Conservation (phyloP, 2,888 invertebrate species). For the Thereva unica region DNA sequence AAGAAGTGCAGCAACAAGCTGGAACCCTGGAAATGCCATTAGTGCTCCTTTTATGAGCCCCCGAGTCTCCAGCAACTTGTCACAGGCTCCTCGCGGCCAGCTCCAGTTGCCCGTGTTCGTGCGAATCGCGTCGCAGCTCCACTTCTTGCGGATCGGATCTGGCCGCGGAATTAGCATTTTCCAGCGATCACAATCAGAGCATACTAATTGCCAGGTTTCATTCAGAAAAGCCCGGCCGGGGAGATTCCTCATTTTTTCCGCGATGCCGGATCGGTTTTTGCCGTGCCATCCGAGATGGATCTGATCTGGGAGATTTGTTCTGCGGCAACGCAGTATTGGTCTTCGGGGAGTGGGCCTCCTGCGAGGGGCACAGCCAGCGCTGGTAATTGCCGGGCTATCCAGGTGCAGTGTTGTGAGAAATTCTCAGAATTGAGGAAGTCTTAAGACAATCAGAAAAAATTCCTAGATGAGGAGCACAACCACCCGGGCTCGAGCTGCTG, state of each 20-base stretch:
- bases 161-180: slow-evolving; percentile 54
- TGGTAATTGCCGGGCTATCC: slow-evolving; percentile 22
- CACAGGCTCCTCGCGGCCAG: no score
- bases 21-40: slow-evolving; percentile 25
- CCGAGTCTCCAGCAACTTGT: not conserved
- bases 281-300: slow-evolving; percentile 13
- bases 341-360: slow-evolving; percentile 15
- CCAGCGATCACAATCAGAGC: slow-evolving; percentile 57
- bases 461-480: no score
- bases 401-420: slow-evolving; percentile 1
- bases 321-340: slow-evolving; percentile 8
- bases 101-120: slow-evolving; percentile 19
- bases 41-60: slow-evolving; percentile 26
- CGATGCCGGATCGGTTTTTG: slow-evolving; percentile 13
- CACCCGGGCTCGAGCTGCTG: no score
- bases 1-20: slow-evolving; percentile 16
- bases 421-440: slow-evolving; percentile 27
- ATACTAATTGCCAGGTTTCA: slow-evolving; percentile 52
- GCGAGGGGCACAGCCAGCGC: not conserved
- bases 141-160: not conserved
- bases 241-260: slow-evolving; percentile 17
- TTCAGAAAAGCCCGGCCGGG: slow-evolving; percentile 31
- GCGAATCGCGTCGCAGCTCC: slow-evolving; percentile 29
- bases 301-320: slow-evolving; percentile 8
- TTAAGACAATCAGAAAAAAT: not conserved